These are phyloP conservation scores for Procapra przewalskii DNA, from an alignment of 2,113 vertebrate genomes.

Conservation along the genomic window DNA sequence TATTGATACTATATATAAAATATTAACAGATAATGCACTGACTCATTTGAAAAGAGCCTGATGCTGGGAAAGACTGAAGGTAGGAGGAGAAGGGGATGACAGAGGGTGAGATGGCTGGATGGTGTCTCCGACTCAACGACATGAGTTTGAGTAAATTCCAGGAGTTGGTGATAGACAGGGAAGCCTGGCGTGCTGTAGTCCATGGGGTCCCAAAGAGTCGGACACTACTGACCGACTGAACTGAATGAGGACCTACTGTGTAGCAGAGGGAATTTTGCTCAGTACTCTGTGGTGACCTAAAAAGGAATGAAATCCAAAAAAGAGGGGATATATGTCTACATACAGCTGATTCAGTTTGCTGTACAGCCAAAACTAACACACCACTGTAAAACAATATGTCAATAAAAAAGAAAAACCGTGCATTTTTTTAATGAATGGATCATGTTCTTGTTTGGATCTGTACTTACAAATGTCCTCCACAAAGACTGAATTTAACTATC, in stretches of 20 bases:
- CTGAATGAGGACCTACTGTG: background rate
- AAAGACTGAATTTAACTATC: background rate
- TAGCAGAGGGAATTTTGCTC: background rate
- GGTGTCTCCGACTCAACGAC: fast-evolving
- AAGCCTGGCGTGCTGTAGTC: background rate
- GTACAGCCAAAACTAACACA: background rate
- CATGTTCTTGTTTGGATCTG: background rate
- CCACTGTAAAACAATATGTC: background rate
- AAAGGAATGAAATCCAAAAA: background rate
- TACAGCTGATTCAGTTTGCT: background rate
- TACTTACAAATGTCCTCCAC: background rate
- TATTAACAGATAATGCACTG: background rate
- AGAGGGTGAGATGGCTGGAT: background rate
- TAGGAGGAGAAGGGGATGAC: background rate
- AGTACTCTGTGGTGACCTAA: background rate
- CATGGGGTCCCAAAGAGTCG: fast-evolving
- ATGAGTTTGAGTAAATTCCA: background rate
- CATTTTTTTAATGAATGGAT: background rate
- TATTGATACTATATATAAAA: background rate
- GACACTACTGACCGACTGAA: background rate
- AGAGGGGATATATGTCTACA: background rate
- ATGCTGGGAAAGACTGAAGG: background rate
- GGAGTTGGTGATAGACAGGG: background rate
- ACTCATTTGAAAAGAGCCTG: background rate
- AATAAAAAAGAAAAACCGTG: background rate